Base-by-base conservation (phyloP, 2,888 invertebrate species). In the Drosophila robusta region DNA sequence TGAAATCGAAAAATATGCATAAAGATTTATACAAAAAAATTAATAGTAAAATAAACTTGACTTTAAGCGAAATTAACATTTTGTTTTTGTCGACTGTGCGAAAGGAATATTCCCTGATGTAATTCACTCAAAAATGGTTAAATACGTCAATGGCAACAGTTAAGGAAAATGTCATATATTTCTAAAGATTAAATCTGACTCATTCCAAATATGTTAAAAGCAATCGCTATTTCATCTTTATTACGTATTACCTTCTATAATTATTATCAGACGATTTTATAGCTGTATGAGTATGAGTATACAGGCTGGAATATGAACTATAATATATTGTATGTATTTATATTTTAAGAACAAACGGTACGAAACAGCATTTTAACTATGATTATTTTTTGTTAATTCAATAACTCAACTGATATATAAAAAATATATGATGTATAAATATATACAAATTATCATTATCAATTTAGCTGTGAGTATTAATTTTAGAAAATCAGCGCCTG, bases 21-120 rank as follows among this genome's bases (percentile, higher is more conserved):
- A 44, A 50, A 57, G 42, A 38, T 32, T 49, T 45, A 63, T 39
- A 12, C 46, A 16, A 44, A 44, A 8, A 39, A 54, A 29, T 46
- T n/a, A 16, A 24, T 39, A 29, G 34, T 11, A 4, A 22, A 18
- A 18, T 18, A 16, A 36, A 14, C 32, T 18, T 9, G 9, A 38
- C 32, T 32, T 49, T 32, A 14, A 55, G 26, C n/a, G 12, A 12
- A 14, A 16, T 45, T 22, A 1, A 16, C 45, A 26, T 64, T 32
- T 41, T 64, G 52, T 46, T 65, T 46, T 41, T 22, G 39, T 34
- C 16, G 34, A 9, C 46, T 16, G 5, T 14, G 18, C 22, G 36
- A 47, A 22, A 32, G 46, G 24, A 55, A 55, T 3, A 22, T 9
- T 16, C 24, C 47, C 16, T 62, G 46, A 55, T 62, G 39, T 6